phyloP scores from a whole-genome alignment of 1,140 invertebrate species.

The Dreissena rostriformis region DNA sequence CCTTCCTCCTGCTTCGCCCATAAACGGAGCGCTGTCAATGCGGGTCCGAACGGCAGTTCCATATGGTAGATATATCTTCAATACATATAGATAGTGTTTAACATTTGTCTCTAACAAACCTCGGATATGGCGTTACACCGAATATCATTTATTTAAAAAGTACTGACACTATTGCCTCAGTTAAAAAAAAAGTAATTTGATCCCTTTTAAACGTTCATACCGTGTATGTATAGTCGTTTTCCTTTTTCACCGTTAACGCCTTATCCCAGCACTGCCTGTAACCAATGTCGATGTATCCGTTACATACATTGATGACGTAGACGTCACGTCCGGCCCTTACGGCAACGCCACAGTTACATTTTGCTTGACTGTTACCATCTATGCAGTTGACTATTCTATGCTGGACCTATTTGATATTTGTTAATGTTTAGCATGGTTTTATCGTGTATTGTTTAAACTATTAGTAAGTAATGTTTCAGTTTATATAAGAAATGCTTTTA shows the following conservation, averaged over 20 bases:
- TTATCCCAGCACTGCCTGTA: background rate
- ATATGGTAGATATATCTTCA: conserved; percentile 43
- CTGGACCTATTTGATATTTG: conserved; percentile 8
- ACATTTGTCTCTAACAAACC: too few relatives aligned
- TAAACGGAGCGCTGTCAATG: conserved; percentile 35
- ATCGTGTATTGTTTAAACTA: too few relatives aligned
- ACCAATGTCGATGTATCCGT: conserved; percentile 1
- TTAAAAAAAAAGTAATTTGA: background rate
- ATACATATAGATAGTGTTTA: background rate
- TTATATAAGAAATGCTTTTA: too few relatives aligned
- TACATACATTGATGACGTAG: conserved; percentile 11
- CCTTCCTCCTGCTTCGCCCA: conserved; percentile 26
- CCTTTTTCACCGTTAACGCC: background rate
- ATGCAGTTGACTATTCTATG: conserved; percentile 18
- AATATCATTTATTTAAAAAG: background rate
- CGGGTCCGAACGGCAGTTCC: conserved; percentile 29
- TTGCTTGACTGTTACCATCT: conserved; percentile 14
- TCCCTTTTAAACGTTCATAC: background rate
- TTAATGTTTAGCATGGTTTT: too few relatives aligned
- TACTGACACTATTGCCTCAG: background rate
- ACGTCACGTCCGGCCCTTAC: conserved; percentile 29
- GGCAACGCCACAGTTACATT: conserved; percentile 43
- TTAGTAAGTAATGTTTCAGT: too few relatives aligned
- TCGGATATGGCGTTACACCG: too few relatives aligned
- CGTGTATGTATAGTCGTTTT: conserved; percentile 8